Percentiles rank a stretch among this genome's conserved stretches.
phyloP scores from a whole-genome alignment of 2,888 invertebrate species.

The Dasysyrphus tricinctus region DNA sequence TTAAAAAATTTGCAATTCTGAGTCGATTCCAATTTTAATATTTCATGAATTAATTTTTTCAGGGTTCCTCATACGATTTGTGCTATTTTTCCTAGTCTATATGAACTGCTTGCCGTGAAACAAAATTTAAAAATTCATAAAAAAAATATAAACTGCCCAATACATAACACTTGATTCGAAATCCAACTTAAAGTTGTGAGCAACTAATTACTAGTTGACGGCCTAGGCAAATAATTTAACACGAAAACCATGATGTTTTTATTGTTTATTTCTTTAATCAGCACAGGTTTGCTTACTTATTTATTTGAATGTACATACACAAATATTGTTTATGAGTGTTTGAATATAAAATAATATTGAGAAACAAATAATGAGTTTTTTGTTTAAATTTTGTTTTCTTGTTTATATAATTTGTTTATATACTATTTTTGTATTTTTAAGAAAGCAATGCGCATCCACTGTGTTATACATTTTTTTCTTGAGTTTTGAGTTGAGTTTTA shows the following conservation, averaged over 20 bases:
- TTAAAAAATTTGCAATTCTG: no score
- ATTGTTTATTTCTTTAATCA: slow-evolving; percentile 76
- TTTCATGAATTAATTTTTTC: no score
- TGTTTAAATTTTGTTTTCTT: slow-evolving; percentile 30
- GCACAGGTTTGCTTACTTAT: slow-evolving; percentile 76
- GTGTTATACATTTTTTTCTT: slow-evolving; percentile 64
- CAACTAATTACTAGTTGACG: neutral
- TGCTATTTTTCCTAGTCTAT: no score
- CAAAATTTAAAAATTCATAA: no score
- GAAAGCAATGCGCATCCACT: slow-evolving; percentile 74
- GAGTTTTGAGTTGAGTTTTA: slow-evolving; percentile 65
- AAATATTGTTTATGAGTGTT: slow-evolving; percentile 76
- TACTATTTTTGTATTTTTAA: slow-evolving; percentile 61
- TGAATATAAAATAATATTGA: slow-evolving; percentile 77
- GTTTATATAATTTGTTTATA: slow-evolving; percentile 64
- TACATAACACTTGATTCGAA: no score
- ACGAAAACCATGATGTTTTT: slow-evolving; percentile 41
- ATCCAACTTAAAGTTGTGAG: no score
- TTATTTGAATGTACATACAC: slow-evolving; percentile 76
- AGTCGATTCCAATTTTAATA: no score
- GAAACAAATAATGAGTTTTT: slow-evolving; percentile 76
- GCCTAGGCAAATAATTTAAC: neutral
- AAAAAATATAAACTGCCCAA: no score
- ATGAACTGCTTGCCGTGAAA: no score
- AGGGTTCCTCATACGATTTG: no score